Evolutionary conservation across 2,797 vertebrate species (phyloP), one percentile per base, ranked within the genome.

Genomic region (Lophotriccus pileatus): DNA sequence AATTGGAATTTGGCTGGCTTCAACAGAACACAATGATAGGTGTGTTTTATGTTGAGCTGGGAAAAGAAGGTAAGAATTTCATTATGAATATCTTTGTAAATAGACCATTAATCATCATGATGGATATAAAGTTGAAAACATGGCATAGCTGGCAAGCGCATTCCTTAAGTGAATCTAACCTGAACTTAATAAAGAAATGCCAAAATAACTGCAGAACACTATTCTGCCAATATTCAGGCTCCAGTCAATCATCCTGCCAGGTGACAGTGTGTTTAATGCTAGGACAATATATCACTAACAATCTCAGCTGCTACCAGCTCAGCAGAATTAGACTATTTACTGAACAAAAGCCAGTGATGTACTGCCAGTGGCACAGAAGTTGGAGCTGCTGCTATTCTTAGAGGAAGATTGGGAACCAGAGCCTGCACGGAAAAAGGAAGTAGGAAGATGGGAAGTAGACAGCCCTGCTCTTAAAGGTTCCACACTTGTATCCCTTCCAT

Each of bases 91-190:
- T 97, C 83, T 93, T 90, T 89, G 85, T 94, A 97, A 96, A 95
- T 89, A 96, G 85, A 74, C 46, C 84, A 77, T 96, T 96, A 91
- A 86, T 97, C 94, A 94, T 92, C 73, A 84, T 89, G 94, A 92
- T 91, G 84, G 69, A 95, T 95, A 60, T 70, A 58, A 87, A 95
- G 89, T 85, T 4, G 0, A 90, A 96, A 94, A 82, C 70, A 56
- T 52, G 87, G 87, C 89, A 74, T 67, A 84, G 85, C 93, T 96
- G 96, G 95, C 92, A 96, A 94, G 82, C 0, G 0, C 91, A 72
- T 94, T 95, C 85, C 94, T 93, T 95, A 94, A 94, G 91, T 93
- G 91, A 96, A 96, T 94, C 94, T 97, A 96, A 96, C 95, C 85
- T 79, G 94, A 96, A 94, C 89, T 94, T 96, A 96, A 95, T 94